Percentiles rank a stretch among this genome's conserved stretches.
phyloP scores from a whole-genome alignment of 2,113 vertebrate species.

The Sylvilagus bachmani region DNA sequence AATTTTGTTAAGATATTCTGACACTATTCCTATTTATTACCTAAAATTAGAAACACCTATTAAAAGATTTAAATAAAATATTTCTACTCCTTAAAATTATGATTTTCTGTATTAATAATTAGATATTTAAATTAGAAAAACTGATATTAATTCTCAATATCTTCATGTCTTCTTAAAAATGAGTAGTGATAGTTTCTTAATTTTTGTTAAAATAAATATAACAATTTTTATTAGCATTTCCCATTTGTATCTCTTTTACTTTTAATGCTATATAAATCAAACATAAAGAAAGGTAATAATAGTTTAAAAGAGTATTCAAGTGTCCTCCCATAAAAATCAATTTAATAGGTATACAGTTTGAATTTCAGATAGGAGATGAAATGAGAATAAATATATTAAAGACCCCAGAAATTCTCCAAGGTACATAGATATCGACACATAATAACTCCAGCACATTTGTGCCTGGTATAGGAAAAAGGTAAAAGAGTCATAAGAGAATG shows the following conservation, averaged over 20 bases:
- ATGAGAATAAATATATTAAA: not conserved
- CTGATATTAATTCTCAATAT: not conserved
- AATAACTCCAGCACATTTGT: not conserved
- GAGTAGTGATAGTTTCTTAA: not conserved
- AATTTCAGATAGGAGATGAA: not conserved
- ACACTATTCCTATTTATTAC: not conserved
- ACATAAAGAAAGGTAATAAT: not conserved
- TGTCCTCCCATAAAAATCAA: not conserved
- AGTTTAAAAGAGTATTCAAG: not conserved
- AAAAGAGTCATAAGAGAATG: not conserved
- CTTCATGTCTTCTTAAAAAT: not conserved
- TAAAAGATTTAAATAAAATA: not conserved
- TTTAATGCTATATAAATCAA: not conserved
- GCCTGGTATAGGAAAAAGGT: not conserved
- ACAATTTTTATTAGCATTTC: not conserved
- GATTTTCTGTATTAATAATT: not conserved
- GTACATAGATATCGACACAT: not conserved
- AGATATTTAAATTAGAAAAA: not conserved
- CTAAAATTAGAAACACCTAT: not conserved
- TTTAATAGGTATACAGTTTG: not conserved
- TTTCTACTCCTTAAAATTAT: not conserved
- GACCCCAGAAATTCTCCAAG: not conserved
- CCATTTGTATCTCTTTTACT: not conserved
- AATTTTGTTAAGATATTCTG: not conserved
- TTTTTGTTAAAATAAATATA: conserved; percentile 15